Evolutionary conservation across 2,888 invertebrate species (phyloP).

Genomic region (Dynastes tityus): DNA sequence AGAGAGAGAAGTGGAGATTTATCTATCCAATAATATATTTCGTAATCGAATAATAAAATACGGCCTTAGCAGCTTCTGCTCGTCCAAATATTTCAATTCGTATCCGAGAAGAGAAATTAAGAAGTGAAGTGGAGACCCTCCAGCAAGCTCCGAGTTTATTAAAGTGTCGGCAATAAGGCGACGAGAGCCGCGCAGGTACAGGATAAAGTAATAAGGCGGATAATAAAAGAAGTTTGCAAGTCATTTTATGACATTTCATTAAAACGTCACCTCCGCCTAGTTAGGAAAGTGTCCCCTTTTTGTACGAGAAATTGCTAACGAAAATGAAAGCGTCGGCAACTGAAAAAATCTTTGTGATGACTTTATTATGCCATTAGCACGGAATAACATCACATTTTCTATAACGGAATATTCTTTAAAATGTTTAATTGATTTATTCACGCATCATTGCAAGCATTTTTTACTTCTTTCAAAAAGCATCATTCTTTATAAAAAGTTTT

Average conservation of each 20-base stretch:
- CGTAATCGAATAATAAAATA: slow-evolving; percentile 61
- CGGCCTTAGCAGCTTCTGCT: slow-evolving; percentile 57
- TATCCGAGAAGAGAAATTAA: slow-evolving; percentile 60
- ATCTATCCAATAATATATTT: slow-evolving; percentile 56
- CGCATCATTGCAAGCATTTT: no score
- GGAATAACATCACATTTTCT: background rate
- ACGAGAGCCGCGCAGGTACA: slow-evolving; percentile 56
- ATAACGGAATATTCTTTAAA: no score
- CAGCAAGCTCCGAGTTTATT: slow-evolving; percentile 59
- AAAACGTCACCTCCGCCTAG: slow-evolving; percentile 55
- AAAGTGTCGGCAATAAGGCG: slow-evolving; percentile 63
- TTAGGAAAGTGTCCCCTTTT: slow-evolving; percentile 19
- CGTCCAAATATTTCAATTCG: slow-evolving; percentile 62
- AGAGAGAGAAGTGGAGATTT: slow-evolving; percentile 17
- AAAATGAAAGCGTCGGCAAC: slow-evolving; percentile 12
- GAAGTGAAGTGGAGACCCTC: slow-evolving; percentile 55
- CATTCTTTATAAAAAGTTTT: no score
- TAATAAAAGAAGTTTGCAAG: slow-evolving; percentile 67
- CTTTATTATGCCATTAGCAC: background rate
- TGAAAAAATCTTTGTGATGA: background rate
- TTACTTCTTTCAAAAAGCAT: no score
- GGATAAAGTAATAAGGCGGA: slow-evolving; percentile 65
- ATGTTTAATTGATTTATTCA: no score
- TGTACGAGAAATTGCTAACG: slow-evolving; percentile 26
- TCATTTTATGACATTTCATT: slow-evolving; percentile 66